Percentiles rank a stretch among this genome's conserved stretches.
These are phyloP conservation scores for Bostrychus sinensis DNA, from an alignment of 2,113 vertebrate genomes.

Conservation along the genomic window DNA sequence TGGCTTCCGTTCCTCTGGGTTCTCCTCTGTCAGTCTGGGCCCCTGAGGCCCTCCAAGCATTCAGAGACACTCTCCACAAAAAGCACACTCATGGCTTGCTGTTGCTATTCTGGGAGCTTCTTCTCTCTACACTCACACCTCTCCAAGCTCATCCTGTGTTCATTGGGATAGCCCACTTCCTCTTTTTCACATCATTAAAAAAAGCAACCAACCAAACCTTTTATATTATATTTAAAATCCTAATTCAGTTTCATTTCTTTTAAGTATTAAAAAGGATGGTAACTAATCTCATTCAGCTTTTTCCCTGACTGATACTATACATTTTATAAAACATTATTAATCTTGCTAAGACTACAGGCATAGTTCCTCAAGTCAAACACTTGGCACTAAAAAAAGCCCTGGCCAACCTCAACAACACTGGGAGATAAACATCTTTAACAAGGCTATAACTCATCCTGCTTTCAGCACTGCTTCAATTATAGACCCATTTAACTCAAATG, in stretches of 20 bases:
- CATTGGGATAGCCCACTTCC: not conserved
- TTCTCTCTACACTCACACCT: constrained; percentile 18
- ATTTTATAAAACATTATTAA: too few species aligned
- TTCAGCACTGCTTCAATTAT: constrained; percentile 39
- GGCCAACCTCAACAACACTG: not conserved
- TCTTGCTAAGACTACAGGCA: not conserved
- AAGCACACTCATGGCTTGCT: constrained; percentile 54
- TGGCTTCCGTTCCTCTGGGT: constrained; percentile 52
- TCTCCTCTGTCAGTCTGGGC: constrained; percentile 69
- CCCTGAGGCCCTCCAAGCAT: constrained; percentile 72
- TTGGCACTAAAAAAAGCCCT: constrained; percentile 7
- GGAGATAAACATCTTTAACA: constrained; percentile 35
- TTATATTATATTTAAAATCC: too few species aligned
- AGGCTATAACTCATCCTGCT: constrained; percentile 8
- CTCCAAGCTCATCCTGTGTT: constrained; percentile 18
- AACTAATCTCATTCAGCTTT: too few species aligned
- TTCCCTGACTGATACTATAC: too few species aligned
- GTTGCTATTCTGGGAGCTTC: constrained; percentile 72
- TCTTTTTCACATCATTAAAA: not conserved
- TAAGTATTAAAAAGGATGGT: too few species aligned
- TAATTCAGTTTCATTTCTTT: too few species aligned
- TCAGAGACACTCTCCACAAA: constrained; percentile 68
- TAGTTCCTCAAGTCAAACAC: not conserved
- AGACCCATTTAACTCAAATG: constrained; percentile 16
- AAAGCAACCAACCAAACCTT: not conserved